Conservation (phyloP, 2,113 vertebrate species). For the Melanostigma gelatinosum region DNA sequence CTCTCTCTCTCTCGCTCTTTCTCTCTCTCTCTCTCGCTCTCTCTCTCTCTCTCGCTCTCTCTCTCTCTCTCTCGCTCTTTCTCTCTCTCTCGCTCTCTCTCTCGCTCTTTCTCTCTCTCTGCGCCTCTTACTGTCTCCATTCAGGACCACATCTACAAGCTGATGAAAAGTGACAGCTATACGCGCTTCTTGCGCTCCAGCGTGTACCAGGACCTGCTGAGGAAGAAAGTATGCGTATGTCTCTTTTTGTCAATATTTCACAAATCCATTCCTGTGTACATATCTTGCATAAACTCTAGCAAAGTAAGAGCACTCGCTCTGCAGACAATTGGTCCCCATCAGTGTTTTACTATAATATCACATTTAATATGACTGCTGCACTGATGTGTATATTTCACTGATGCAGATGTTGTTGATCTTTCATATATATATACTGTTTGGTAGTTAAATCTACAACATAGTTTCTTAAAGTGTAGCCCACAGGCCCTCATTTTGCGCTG, state of each 20-base stretch:
- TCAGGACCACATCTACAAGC: conserved; percentile 98
- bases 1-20: not conserved
- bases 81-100: not conserved
- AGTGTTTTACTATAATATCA: not conserved
- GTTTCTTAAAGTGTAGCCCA: no score
- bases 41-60: not conserved
- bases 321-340: not conserved
- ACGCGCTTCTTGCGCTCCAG: conserved; percentile 97
- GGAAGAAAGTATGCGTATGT: conserved; percentile 90
- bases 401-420: not conserved
- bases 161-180: conserved; percentile 99
- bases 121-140: not conserved
- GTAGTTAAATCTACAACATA: no score
- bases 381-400: not conserved
- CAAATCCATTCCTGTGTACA: not conserved
- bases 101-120: not conserved
- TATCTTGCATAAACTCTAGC: not conserved
- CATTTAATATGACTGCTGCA: not conserved
- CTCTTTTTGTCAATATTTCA: not conserved
- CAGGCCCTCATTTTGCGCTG: no score
- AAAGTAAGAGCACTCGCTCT: not conserved
- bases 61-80: no score
- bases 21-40: not conserved
- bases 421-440: no score
- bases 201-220: conserved; percentile 97